Percentiles rank a stretch among this genome's conserved stretches.
Conservation (phyloP, 2,797 vertebrate species). For the Fistularia tabacaria region DNA sequence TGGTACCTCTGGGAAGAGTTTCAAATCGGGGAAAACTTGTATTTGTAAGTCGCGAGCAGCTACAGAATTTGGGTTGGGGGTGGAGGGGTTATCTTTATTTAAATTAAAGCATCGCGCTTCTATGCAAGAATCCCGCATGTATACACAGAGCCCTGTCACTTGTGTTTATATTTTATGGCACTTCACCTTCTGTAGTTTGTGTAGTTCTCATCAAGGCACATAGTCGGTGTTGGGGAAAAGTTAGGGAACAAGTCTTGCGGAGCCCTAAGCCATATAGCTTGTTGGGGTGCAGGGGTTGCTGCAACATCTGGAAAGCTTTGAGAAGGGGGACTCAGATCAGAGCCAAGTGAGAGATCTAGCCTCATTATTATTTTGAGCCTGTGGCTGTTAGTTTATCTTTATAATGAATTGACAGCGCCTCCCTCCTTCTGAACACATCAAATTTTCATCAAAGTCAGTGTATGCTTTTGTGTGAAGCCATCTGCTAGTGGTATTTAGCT, state of each 20-base stretch:
- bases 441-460: constrained; percentile 43
- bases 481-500: constrained; percentile 51
- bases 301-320: constrained; percentile 47
- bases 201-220: constrained; percentile 4
- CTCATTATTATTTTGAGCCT: constrained; percentile 25
- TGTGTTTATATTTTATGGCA: constrained; percentile 21
- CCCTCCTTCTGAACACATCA: constrained; percentile 35
- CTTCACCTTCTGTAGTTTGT: constrained; percentile 7
- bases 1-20: background rate
- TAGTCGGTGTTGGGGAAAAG: constrained; percentile 24
- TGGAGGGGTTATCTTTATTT: constrained; percentile 10
- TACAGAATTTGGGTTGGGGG: background rate
- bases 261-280: constrained; percentile 31
- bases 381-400: constrained; percentile 44
- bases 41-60: background rate
- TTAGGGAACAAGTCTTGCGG: constrained; percentile 23
- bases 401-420: constrained; percentile 27
- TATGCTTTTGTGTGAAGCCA: constrained; percentile 35
- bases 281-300: constrained; percentile 25
- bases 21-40: background rate
- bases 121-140: constrained; percentile 15
- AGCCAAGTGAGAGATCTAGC: constrained; percentile 22
- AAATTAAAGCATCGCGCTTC: constrained; percentile 23
- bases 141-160: constrained; percentile 1
- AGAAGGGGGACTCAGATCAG: constrained; percentile 39